A percentile compares a stretch with the other conserved stretches of the same genome.
These are phyloP conservation scores for Pseudomugil tenellus DNA, from an alignment of 2,797 vertebrate species.

Conservation along the genomic window DNA sequence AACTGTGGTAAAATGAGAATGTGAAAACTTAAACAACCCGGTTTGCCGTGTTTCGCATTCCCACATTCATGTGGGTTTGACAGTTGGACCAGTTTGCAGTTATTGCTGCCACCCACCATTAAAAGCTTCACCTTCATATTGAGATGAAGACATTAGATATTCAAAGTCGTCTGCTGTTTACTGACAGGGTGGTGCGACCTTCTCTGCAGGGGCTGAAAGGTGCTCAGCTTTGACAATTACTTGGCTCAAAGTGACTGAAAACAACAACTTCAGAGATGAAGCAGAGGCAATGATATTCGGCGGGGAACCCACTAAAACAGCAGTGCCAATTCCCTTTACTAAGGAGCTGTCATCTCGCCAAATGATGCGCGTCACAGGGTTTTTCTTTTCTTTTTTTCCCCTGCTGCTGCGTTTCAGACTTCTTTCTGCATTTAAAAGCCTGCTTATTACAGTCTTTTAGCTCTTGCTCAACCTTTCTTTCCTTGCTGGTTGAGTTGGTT, in stretches of 20 bases:
- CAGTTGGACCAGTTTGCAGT: conserved; percentile 54
- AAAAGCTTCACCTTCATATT: conserved; percentile 49
- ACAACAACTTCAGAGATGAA: conserved; percentile 70
- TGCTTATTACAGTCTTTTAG: conserved; percentile 66
- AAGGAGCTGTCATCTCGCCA: conserved; percentile 73
- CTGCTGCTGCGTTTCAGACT: conserved; percentile 39
- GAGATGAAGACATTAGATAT: conserved; percentile 68
- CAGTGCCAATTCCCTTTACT: conserved; percentile 63
- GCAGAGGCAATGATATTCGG: conserved; percentile 65
- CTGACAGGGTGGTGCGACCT: conserved; percentile 66
- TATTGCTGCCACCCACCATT: conserved; percentile 60
- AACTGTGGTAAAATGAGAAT: conserved; percentile 45
- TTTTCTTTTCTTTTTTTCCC: conserved; percentile 33
- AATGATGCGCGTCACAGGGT: conserved; percentile 63
- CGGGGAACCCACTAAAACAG: conserved; percentile 65
- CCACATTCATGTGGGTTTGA: conserved; percentile 26
- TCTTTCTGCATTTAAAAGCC: conserved; percentile 56
- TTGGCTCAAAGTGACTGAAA: conserved; percentile 75
- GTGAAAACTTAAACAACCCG: conserved; percentile 48
- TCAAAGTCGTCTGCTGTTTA: conserved; percentile 70
- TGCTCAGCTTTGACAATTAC: conserved; percentile 81
- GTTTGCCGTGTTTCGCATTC: conserved; percentile 30
- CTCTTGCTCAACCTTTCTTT: conserved; percentile 28
- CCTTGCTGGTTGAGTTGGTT: conserved; percentile 19
- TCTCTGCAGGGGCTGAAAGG: conserved; percentile 71